phyloP scores from a whole-genome alignment of 2,888 invertebrate species.

The Rhogogaster chlorosoma region DNA sequence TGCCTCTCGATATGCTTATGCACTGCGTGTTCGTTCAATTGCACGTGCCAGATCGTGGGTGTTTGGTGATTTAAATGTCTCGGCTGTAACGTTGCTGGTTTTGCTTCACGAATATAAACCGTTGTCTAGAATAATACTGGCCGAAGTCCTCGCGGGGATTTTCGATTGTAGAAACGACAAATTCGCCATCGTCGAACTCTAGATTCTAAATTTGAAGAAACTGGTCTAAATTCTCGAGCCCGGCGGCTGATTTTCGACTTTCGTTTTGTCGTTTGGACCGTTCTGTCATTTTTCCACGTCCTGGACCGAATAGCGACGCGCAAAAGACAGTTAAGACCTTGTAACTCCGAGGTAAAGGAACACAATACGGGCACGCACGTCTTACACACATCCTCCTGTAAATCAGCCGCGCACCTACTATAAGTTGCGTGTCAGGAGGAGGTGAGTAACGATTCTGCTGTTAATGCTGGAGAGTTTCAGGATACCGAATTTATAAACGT shows the following conservation, averaged over 20 bases:
- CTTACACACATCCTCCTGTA: constrained; percentile 42
- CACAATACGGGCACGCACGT: constrained; percentile 48
- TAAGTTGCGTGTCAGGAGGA: constrained; percentile 39
- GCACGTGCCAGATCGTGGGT: constrained; percentile 66
- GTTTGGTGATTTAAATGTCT: constrained; percentile 69
- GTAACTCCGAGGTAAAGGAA: not conserved
- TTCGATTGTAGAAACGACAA: not conserved
- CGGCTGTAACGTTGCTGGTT: constrained; percentile 56
- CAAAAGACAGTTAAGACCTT: constrained; percentile 10
- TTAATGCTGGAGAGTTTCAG: constrained; percentile 10
- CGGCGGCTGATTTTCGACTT: not conserved
- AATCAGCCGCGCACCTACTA: constrained; percentile 50
- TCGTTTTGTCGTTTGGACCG: not conserved
- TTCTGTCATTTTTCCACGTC: not conserved
- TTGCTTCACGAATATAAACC: constrained; percentile 25
- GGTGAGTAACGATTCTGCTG: constrained; percentile 45
- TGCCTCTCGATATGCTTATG: constrained; percentile 45
- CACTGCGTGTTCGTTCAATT: constrained; percentile 57
- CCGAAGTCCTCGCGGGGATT: not conserved
- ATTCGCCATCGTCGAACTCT: not conserved
- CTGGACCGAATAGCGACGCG: not conserved
- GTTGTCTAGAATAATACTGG: not conserved
- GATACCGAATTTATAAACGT: constrained; percentile 45
- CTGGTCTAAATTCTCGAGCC: not conserved
- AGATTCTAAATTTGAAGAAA: not conserved